A percentile compares a stretch with the other conserved stretches of the same genome.
phyloP scores from a whole-genome alignment of 2,888 invertebrate genomes.

The Drosophila rubida region DNA sequence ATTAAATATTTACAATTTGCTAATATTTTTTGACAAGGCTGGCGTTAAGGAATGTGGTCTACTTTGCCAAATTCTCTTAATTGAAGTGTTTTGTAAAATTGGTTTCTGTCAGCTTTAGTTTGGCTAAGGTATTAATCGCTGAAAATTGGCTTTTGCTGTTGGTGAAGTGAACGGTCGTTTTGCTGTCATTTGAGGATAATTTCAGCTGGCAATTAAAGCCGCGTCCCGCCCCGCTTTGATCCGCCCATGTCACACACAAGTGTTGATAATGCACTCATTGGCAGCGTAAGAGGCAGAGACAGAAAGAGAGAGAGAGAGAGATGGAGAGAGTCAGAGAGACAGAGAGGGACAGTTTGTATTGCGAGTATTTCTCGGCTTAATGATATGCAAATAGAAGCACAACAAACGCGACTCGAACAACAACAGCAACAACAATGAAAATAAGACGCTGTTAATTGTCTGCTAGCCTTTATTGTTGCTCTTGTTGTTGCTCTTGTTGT shows the following conservation, averaged over 20 bases:
- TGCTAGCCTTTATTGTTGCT: constrained; percentile 26
- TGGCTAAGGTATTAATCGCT: too few relatives aligned
- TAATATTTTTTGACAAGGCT: too few relatives aligned
- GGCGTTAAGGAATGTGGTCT: too few relatives aligned
- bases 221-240: not conserved
- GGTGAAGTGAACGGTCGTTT: constrained; percentile 4
- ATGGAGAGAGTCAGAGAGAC: not conserved
- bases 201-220: not conserved
- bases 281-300: not conserved
- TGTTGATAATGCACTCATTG: constrained; percentile 66
- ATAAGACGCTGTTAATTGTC: constrained; percentile 63
- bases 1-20: too few relatives aligned
- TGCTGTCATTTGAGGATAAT: not conserved
- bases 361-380: constrained; percentile 55
- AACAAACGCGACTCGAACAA: constrained; percentile 48
- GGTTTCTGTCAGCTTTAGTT: too few relatives aligned
- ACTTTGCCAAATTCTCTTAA: too few relatives aligned
- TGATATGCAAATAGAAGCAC: constrained; percentile 72
- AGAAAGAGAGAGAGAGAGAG: constrained; percentile 5
- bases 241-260: constrained; percentile 26
- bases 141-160: constrained; percentile 17
- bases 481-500: constrained; percentile 26
- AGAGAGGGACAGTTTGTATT: constrained; percentile 45
- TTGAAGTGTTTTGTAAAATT: too few relatives aligned
- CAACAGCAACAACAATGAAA: constrained; percentile 37